Conservation (phyloP, 2,797 vertebrate species). For the Loriculus beryllinus region DNA sequence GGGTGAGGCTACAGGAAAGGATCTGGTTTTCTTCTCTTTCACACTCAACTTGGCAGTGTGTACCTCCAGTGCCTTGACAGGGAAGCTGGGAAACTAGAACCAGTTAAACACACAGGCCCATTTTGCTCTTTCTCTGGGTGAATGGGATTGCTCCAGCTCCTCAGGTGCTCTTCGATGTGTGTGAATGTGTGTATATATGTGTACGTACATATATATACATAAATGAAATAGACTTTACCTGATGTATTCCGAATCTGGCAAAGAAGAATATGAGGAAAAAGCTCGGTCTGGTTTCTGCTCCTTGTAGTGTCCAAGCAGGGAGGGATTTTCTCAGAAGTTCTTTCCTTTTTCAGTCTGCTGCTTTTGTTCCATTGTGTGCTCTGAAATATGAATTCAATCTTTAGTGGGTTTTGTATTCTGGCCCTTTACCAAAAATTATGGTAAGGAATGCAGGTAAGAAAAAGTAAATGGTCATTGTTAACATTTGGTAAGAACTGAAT, state of each 20-base stretch:
- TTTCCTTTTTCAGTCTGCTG: background rate
- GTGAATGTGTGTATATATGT: background rate
- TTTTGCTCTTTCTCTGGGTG: background rate
- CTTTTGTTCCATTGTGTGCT: background rate
- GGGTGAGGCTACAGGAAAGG: background rate
- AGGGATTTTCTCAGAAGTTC: background rate
- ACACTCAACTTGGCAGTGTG: background rate
- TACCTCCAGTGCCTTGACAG: background rate
- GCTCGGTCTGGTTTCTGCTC: background rate
- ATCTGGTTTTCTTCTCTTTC: background rate
- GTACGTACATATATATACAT: background rate
- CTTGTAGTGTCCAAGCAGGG: background rate
- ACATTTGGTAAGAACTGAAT: background rate
- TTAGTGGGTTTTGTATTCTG: background rate
- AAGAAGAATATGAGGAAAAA: background rate
- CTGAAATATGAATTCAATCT: background rate
- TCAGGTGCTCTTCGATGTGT: background rate
- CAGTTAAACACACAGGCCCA: background rate
- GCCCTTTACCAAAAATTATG: background rate
- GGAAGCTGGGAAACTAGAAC: background rate
- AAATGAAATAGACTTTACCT: background rate
- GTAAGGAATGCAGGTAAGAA: background rate
- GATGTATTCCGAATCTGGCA: background rate
- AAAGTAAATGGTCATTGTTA: background rate
- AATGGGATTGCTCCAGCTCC: background rate